A percentile compares a stretch with the other conserved stretches of the same genome.
phyloP scores from a whole-genome alignment of 2,113 vertebrate species.

The Rhineura floridana region DNA sequence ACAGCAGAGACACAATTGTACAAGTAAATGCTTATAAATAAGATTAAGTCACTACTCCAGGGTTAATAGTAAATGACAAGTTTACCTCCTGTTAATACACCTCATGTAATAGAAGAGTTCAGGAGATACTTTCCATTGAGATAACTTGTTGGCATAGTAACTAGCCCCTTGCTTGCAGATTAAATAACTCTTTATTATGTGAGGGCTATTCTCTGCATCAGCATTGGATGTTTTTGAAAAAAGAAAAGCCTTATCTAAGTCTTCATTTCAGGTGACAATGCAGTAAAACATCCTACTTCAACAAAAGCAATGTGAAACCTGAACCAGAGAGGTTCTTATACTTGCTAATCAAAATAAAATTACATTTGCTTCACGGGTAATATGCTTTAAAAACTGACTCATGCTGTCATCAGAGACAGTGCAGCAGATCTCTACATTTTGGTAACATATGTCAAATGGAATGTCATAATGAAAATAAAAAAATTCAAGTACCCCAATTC shows the following conservation, averaged over 20 bases:
- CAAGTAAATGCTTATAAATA: background rate
- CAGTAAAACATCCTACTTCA: slow-evolving; percentile 41
- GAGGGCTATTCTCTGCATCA: background rate
- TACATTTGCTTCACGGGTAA: slow-evolving; percentile 49
- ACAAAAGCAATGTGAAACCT: slow-evolving; percentile 31
- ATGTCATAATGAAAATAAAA: background rate
- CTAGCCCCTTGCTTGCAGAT: background rate
- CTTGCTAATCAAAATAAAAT: slow-evolving; percentile 52
- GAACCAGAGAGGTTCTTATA: slow-evolving; percentile 47
- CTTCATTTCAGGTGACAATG: slow-evolving; percentile 55
- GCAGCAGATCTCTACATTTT: slow-evolving; percentile 37
- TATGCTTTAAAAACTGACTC: slow-evolving; percentile 51
- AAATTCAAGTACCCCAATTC: background rate
- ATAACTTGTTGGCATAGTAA: background rate
- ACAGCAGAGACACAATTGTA: background rate
- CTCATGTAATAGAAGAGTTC: background rate
- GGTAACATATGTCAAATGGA: slow-evolving; percentile 22
- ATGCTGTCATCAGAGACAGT: slow-evolving; percentile 47
- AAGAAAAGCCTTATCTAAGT: slow-evolving; percentile 16
- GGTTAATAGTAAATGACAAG: slow-evolving; percentile 37
- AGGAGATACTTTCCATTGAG: slow-evolving; percentile 8
- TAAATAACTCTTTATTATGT: background rate
- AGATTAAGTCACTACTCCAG: slow-evolving; percentile 13
- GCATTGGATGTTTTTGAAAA: slow-evolving; percentile 42
- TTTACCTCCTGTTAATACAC: slow-evolving; percentile 43